Evolutionary conservation across 2,888 invertebrate species (phyloP), one percentile per base, ranked within the genome.

Genomic region (Xestia xanthographa): DNA sequence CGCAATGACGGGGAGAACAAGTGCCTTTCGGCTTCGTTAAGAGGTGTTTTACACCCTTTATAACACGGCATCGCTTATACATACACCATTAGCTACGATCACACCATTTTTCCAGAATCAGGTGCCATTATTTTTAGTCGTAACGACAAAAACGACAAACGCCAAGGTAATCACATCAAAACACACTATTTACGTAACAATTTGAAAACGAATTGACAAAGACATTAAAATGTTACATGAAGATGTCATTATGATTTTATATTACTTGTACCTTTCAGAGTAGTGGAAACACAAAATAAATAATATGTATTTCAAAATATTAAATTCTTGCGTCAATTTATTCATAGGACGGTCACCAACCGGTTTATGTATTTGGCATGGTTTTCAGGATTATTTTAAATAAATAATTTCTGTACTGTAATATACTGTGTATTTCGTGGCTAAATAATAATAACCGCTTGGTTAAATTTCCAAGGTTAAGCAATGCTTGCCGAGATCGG

Each of bases 121-220:
- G 84, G 26, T 71, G 65, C 45, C 45, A 26, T 20, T 66, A 60
- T 56, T 72, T 83, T 75, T 58, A 68, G 63, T 50, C 29, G 17
- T 11, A 41, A 29, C 43, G n/a, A 68, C 48, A 60, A 66, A 75
- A 67, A 5, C 74, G 84, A 66, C 48, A 66, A 50, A 71, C 38
- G 68, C 26, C 68, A 34, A 60, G 43, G 20, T 60, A 72, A 82
- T 72, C 63, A 67, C 60, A 66, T 60, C 34, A 65, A 79, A 82
- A 60, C 70, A 48, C 26, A 65, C 50, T 53, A 20, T 69, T 68
- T 68, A 45, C 56, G 58, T 68, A 50, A 68, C 53, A 34, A 71
- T 68, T 45, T 68, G 38, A 17, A 50, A 45, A 58, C 26, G 71
- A 82, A 56, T 77, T 72, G 78, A 62, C n/a, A n/a, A 69, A 82